These are phyloP conservation scores for Podarcis cretensis DNA, from an alignment of 2,113 vertebrate species.

Conservation along the genomic window DNA sequence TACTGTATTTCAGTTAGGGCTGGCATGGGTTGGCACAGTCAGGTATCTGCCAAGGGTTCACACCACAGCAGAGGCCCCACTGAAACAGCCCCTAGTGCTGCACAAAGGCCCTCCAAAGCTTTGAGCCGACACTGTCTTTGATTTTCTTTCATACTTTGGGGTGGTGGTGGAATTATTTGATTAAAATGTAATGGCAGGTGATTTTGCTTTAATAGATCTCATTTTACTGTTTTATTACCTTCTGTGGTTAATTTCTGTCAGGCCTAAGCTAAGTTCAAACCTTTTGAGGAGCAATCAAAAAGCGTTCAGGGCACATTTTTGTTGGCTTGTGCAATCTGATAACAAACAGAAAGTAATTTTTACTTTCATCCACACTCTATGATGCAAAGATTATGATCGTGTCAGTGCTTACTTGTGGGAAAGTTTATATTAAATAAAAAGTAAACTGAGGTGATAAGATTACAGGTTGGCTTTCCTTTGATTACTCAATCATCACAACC, in stretches of 20 bases:
- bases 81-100: no score
- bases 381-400: slow-evolving; percentile 25
- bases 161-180: neutral
- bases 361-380: slow-evolving; percentile 23
- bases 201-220: slow-evolving; percentile 19
- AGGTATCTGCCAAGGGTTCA: no score
- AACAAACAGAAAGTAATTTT: slow-evolving; percentile 33
- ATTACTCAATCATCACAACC: slow-evolving; percentile 9
- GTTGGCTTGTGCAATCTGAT: neutral
- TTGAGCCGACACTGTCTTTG: no score
- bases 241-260: slow-evolving; percentile 31
- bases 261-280: slow-evolving; percentile 10
- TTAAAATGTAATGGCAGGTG: slow-evolving; percentile 8
- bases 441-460: neutral
- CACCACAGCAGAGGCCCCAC: no score
- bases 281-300: neutral
- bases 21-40: no score
- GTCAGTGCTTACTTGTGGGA: neutral
- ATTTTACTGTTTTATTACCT: slow-evolving; percentile 29
- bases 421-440: slow-evolving; percentile 34
- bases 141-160: neutral
- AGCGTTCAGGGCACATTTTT: neutral
- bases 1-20: neutral
- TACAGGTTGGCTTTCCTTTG: neutral
- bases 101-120: no score